These are phyloP conservation scores for Chionodraco myersi DNA, from an alignment of 2,113 vertebrate species.

Conservation along the genomic window DNA sequence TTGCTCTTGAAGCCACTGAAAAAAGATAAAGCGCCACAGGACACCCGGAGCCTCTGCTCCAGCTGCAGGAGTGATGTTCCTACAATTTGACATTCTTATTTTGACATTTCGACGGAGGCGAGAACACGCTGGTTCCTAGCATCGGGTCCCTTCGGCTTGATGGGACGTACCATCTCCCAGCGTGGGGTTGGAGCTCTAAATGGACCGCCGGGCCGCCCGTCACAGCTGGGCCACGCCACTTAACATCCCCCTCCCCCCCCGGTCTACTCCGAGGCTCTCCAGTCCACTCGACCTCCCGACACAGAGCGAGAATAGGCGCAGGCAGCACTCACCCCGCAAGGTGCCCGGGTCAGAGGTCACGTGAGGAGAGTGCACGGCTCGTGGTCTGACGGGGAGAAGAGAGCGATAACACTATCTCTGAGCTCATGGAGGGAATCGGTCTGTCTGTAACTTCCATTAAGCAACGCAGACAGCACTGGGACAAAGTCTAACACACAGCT, in stretches of 20 bases:
- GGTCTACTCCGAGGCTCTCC: constrained; percentile 56
- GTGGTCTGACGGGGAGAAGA: constrained; percentile 30
- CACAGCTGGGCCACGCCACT: constrained; percentile 81
- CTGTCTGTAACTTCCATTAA: constrained; percentile 28
- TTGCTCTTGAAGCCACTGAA: constrained; percentile 26
- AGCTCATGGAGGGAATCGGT: constrained; percentile 32
- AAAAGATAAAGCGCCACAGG: constrained; percentile 52
- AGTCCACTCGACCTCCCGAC: constrained; percentile 81
- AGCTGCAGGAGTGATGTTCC: constrained; percentile 55
- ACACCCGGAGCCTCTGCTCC: constrained; percentile 50
- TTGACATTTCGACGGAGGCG: constrained; percentile 57
- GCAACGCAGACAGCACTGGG: neutral
- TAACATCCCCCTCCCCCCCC: constrained; percentile 69
- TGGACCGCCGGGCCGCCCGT: constrained; percentile 74
- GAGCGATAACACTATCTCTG: constrained; percentile 41
- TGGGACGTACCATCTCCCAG: constrained; percentile 67
- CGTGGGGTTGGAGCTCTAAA: constrained; percentile 70
- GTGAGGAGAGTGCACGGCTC: constrained; percentile 57
- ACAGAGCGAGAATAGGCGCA: constrained; percentile 60
- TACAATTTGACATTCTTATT: constrained; percentile 63
- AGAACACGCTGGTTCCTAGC: constrained; percentile 28
- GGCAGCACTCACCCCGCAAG: constrained; percentile 65
- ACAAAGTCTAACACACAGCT: too few species aligned
- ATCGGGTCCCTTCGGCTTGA: constrained; percentile 46
- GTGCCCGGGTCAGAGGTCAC: constrained; percentile 73